Evolutionary conservation across 2,888 invertebrate genomes (phyloP).

Genomic region (Taenaris catops): DNA sequence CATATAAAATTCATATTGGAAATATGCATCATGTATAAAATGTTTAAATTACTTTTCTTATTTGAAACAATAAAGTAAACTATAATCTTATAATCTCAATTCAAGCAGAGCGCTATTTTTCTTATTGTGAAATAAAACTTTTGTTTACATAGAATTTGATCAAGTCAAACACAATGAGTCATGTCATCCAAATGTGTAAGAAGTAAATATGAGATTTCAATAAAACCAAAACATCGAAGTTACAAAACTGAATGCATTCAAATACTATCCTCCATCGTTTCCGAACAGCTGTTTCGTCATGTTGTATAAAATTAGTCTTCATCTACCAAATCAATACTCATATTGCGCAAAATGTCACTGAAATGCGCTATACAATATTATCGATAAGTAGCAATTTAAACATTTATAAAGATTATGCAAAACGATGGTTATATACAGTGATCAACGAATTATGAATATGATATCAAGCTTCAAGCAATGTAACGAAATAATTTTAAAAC

Average conservation of each 20-base stretch:
- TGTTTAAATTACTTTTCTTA: too few relatives aligned
- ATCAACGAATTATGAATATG: constrained; percentile 34
- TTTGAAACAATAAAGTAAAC: too few relatives aligned
- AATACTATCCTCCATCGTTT: constrained; percentile 29
- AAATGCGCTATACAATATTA: constrained; percentile 44
- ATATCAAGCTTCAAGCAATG: constrained; percentile 7
- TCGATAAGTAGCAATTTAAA: constrained; percentile 35
- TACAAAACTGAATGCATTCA: constrained; percentile 28
- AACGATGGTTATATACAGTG: constrained; percentile 57
- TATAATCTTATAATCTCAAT: too few relatives aligned
- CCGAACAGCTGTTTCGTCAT: constrained; percentile 74
- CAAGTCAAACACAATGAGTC: constrained; percentile 5
- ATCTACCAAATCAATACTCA: constrained; percentile 71
- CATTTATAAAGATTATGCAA: constrained; percentile 43
- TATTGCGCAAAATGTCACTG: constrained; percentile 75
- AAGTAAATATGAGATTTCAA: neutral
- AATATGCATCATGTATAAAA: too few relatives aligned
- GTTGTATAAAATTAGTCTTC: constrained; percentile 60
- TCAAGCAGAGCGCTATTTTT: neutral
- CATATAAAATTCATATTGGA: too few relatives aligned
- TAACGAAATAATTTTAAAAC: constrained; percentile 8
- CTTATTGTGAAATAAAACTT: neutral
- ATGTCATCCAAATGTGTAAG: constrained; percentile 1
- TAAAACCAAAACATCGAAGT: constrained; percentile 16
- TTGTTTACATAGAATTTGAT: constrained; percentile 15